These are phyloP conservation scores for Eupristina koningsbergeri DNA, from an alignment of 1,140 invertebrate genomes.

Conservation along the genomic window DNA sequence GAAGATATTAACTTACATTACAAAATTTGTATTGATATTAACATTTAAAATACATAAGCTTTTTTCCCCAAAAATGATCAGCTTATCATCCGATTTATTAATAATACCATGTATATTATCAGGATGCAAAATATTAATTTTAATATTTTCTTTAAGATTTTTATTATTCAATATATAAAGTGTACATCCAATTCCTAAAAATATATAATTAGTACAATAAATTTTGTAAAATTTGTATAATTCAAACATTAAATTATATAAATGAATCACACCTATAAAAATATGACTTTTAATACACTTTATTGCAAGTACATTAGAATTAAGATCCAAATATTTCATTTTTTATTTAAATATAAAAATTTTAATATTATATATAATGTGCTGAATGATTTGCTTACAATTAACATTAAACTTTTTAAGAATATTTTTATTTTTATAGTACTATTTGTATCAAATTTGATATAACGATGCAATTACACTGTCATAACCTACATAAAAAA, in stretches of 20 bases:
- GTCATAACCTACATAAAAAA: no score
- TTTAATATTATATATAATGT: no score
- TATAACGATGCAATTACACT: no score
- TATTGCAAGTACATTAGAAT: conserved; percentile 70
- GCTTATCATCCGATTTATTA: conserved; percentile 57
- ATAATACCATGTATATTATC: conserved; percentile 73
- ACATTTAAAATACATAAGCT: conserved; percentile 64
- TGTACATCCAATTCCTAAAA: conserved; percentile 71
- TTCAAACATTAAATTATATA: no score
- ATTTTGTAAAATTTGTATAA: conserved; percentile 8
- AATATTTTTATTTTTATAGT: no score
- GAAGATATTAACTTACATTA: conserved; percentile 54
- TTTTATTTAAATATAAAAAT: background rate
- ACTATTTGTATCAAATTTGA: no score
- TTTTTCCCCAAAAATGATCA: conserved; percentile 73
- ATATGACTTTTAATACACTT: conserved; percentile 64
- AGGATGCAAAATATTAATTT: conserved; percentile 66
- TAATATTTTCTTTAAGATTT: conserved; percentile 59
- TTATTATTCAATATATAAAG: conserved; percentile 64
- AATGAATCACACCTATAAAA: conserved; percentile 70
- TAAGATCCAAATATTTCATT: conserved; percentile 41
- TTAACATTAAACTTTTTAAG: no score
- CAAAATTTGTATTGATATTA: conserved; percentile 46
- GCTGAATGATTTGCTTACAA: no score
- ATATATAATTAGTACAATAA: background rate